phyloP scores from a whole-genome alignment of 1,140 invertebrate genomes.

The Bombus confusus region DNA sequence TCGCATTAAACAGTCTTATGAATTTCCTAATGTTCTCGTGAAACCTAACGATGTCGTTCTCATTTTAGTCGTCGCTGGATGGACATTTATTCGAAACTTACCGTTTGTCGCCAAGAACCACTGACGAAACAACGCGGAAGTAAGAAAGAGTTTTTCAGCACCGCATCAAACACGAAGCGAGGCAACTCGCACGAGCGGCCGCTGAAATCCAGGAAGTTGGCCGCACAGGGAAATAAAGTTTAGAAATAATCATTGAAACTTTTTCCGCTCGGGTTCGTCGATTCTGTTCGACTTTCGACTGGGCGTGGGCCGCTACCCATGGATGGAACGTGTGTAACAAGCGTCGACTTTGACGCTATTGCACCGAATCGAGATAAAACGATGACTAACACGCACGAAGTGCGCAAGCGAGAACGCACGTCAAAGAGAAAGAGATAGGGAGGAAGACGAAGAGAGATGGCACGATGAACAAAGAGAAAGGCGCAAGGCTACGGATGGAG shows the following conservation, averaged over 20 bases:
- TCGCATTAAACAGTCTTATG: not conserved
- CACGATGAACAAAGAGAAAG: too few relatives aligned
- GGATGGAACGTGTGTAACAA: constrained; percentile 12
- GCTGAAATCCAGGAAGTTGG: not conserved
- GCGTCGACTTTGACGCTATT: not conserved
- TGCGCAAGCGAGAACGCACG: not conserved
- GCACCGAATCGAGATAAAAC: constrained; percentile 19
- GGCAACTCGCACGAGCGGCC: not conserved
- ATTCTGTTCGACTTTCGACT: constrained; percentile 4
- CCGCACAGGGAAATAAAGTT: constrained; percentile 2
- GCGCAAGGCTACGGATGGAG: too few relatives aligned
- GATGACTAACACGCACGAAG: constrained; percentile 16
- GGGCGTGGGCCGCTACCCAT: not conserved
- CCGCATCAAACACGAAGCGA: not conserved
- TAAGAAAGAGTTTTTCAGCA: not conserved
- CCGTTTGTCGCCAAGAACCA: not conserved
- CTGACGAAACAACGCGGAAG: not conserved
- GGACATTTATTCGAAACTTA: not conserved
- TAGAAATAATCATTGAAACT: constrained; percentile 25
- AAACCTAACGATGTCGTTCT: not conserved
- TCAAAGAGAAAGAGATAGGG: not conserved
- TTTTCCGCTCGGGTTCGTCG: constrained; percentile 1
- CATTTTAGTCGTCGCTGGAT: not conserved
- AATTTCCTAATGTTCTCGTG: not conserved
- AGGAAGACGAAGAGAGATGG: not conserved